Conservation (phyloP, 2,888 invertebrate genomes). For the Pocota personata region DNA sequence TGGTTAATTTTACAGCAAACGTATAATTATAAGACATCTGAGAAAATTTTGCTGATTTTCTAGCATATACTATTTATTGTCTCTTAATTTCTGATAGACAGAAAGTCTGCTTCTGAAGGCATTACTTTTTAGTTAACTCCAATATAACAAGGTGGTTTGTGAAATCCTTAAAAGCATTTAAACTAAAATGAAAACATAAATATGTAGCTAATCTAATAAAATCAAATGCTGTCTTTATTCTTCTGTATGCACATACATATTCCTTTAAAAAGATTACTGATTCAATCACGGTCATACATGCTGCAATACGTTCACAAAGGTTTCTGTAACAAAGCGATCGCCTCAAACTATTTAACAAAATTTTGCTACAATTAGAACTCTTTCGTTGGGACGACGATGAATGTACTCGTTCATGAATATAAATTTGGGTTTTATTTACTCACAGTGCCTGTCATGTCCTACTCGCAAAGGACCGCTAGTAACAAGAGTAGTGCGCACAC, state of each 20-base stretch:
- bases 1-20: too few species aligned
- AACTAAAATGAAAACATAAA: too few species aligned
- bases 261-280: background rate
- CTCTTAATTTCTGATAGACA: too few species aligned
- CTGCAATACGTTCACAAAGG: background rate
- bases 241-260: background rate
- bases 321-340: constrained; percentile 2
- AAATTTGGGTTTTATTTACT: constrained; percentile 8
- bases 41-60: too few species aligned
- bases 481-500: background rate
- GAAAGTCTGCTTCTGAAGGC: background rate
- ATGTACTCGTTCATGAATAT: constrained; percentile 14
- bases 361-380: background rate
- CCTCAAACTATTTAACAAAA: constrained; percentile 23
- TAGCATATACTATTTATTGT: too few species aligned
- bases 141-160: too few species aligned
- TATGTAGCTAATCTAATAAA: background rate
- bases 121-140: background rate
- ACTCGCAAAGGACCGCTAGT: background rate
- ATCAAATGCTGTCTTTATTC: background rate
- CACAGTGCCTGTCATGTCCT: background rate
- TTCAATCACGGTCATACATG: background rate
- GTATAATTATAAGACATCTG: too few species aligned
- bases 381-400: background rate
- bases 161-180: too few species aligned